Conservation (phyloP, 2,113 vertebrate genomes). For the Xenopus tropicalis region UCB_Xtro_10.0 CM004446.2:116234501-116235000, state of each 20-base stretch:
- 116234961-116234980: too few species aligned
- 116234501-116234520: conserved; percentile 6
- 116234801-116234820: too few species aligned
- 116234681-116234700: not conserved
- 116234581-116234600: conserved; percentile 9
- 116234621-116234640: conserved; percentile 4
- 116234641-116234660: conserved; percentile 1
- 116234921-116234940: too few species aligned
- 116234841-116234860: too few species aligned
- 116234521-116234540: conserved; percentile 6
- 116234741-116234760: not conserved
- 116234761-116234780: not conserved
- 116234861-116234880: too few species aligned
- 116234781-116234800: not conserved
- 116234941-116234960: too few species aligned
- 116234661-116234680: not conserved
- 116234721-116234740: not conserved
- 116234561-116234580: conserved; percentile 8
- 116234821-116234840: too few species aligned
- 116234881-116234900: too few species aligned
- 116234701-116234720: not conserved
- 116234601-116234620: conserved; percentile 9
- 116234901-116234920: too few species aligned
- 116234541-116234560: conserved; percentile 8
- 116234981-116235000: too few species aligned